Percentiles rank a stretch among this genome's conserved stretches.
Evolutionary conservation across 2,888 invertebrate genomes (phyloP).

Genomic region (Eristalis tenax): DNA sequence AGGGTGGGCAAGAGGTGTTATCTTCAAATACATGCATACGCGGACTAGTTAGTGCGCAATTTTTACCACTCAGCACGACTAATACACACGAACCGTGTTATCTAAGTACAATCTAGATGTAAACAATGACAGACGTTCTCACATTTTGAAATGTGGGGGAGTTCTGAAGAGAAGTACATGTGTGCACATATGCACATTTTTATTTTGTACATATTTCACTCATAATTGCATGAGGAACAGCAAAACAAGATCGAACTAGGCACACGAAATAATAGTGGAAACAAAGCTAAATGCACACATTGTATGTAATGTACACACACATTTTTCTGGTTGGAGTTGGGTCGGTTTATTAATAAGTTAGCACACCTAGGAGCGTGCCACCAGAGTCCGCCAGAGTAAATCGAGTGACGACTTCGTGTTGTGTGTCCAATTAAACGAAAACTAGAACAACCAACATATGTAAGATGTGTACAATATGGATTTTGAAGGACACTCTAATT

Average conservation of each 20-base stretch:
- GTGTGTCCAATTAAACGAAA: conserved; percentile 57
- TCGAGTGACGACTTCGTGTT: conserved; percentile 6
- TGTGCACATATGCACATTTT: not conserved
- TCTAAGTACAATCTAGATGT: conserved; percentile 50
- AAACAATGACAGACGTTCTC: conserved; percentile 46
- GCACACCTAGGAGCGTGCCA: conserved; percentile 12
- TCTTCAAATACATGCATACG: not conserved
- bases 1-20: conserved; percentile 18
- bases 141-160: not conserved
- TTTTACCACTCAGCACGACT: conserved; percentile 30
- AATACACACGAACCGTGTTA: conserved; percentile 20
- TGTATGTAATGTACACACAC: not conserved
- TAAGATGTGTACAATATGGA: conserved; percentile 13
- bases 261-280: conserved; percentile 6
- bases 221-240: conserved; percentile 31
- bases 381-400: conserved; percentile 3
- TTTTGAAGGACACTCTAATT: conserved; percentile 69
- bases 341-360: conserved; percentile 21
- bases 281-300: not conserved
- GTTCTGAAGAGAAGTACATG: not conserved
- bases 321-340: conserved; percentile 3
- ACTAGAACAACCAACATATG: conserved; percentile 32
- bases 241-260: conserved; percentile 25
- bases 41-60: conserved; percentile 19
- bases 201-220: not conserved